Evolutionary conservation across 2,113 vertebrate species (phyloP).

Genomic region (Myotis yumanensis): DNA sequence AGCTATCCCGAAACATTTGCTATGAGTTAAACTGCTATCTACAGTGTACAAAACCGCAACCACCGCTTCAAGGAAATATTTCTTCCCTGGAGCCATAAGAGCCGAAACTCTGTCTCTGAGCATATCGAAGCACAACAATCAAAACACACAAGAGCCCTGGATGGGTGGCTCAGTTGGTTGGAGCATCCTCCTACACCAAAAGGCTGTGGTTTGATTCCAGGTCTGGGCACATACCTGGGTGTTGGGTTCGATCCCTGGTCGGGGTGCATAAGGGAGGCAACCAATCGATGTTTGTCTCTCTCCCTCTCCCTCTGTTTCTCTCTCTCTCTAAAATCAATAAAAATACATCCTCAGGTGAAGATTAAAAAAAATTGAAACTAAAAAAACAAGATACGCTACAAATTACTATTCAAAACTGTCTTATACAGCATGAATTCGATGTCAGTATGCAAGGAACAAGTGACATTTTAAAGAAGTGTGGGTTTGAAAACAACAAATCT

Average conservation of each 20-base stretch:
- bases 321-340: too few species aligned
- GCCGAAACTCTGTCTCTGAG: neutral
- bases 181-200: too few species aligned
- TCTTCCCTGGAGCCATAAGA: neutral
- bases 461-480: neutral
- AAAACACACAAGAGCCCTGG: neutral
- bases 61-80: neutral
- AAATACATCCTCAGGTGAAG: too few species aligned
- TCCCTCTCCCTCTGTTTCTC: too few species aligned
- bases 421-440: neutral
- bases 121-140: neutral
- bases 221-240: too few species aligned
- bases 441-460: neutral
- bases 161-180: too few species aligned
- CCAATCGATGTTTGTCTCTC: too few species aligned
- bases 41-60: neutral
- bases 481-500: neutral
- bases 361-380: too few species aligned
- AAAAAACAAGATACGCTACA: neutral
- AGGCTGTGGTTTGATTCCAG: too few species aligned
- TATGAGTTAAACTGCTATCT: neutral
- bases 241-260: too few species aligned
- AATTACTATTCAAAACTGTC: neutral
- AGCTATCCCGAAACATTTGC: neutral
- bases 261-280: too few species aligned